Evolutionary conservation across 2,113 vertebrate genomes (phyloP), one percentile per base, ranked within the genome.

Genomic region (Spea multiplicata): DNA sequence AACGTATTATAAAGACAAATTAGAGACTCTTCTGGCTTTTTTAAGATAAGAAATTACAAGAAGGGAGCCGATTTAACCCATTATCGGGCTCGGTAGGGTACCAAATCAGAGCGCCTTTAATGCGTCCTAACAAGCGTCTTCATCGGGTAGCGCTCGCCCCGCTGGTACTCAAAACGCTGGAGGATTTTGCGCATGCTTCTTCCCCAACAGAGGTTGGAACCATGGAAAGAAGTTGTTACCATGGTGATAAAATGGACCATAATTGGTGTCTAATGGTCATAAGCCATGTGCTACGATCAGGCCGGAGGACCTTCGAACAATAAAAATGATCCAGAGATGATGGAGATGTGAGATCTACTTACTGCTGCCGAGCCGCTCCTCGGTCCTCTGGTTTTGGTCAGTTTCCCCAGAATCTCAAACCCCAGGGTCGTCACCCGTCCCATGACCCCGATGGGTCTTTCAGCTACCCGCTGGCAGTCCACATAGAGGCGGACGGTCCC

Each of bases 331-430:
- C 30, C 30, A 30, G 30, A 30, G 30, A 30, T 30, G 30, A 30
- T 30, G 30, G 30, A 30, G 30, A 30, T 30, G 30, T 30, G 30
- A 30, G 30, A 5, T 64, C 46, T 47, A 87, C 92, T 89, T 87
- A 98, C 96, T 5, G 89, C 55, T 0, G 91, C 93, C 0, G 96
- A 97, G 14, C 94, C 94, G 4, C 95, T 96, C 10, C 90, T 87
- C 2, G 95, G 93, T 0, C 94, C 95, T 68, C 92, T 84, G 30
- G 92, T 94, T 82, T 91, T 91, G 45, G 93, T 91, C 81, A 96
- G 89, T 52, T 96, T 95, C 0, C 96, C 97, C 83, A 99, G 89
- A 84, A 92, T 95, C 87, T 97, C 74, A 74, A 98, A 97, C 14
- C 96, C 93, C 0, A 94, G 83, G 0, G 86, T 91, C 0, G 96